Conservation (phyloP, 2,888 invertebrate species). For the Macrophya alboannulata region DNA sequence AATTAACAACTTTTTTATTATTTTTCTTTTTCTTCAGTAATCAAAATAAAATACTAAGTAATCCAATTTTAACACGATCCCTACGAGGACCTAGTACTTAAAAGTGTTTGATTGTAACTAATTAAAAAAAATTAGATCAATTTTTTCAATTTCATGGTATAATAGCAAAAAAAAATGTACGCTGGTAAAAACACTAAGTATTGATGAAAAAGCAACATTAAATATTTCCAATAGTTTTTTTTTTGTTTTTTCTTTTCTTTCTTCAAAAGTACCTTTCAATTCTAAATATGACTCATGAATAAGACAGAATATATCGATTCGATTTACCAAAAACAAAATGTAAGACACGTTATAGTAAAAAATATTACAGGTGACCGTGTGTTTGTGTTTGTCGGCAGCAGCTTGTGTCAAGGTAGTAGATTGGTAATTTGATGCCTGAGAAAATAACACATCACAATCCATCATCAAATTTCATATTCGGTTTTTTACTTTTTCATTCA, state of each 20-base stretch:
- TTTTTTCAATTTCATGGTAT: background rate
- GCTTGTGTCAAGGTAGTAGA: slow-evolving; percentile 5
- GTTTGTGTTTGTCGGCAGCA: no score
- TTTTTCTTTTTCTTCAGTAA: background rate
- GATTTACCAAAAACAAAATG: background rate
- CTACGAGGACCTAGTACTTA: background rate
- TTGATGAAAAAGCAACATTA: background rate
- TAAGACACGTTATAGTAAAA: slow-evolving; percentile 30
- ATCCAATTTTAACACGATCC: background rate
- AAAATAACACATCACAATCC: background rate
- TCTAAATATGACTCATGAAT: background rate
- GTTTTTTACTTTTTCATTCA: background rate
- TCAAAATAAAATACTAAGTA: slow-evolving; percentile 7
- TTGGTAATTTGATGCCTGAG: slow-evolving; percentile 21
- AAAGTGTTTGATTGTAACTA: background rate
- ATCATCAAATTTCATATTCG: slow-evolving; percentile 26
- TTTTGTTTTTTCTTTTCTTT: background rate
- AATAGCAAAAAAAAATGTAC: background rate
- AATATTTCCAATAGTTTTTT: background rate
- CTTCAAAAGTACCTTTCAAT: background rate
- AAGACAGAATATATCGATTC: background rate
- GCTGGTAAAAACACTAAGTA: background rate
- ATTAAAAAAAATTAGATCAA: background rate
- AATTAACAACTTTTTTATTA: background rate
- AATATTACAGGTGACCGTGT: slow-evolving; percentile 4